Conservation (phyloP, 2,888 invertebrate species). For the Idaea aversata region DNA sequence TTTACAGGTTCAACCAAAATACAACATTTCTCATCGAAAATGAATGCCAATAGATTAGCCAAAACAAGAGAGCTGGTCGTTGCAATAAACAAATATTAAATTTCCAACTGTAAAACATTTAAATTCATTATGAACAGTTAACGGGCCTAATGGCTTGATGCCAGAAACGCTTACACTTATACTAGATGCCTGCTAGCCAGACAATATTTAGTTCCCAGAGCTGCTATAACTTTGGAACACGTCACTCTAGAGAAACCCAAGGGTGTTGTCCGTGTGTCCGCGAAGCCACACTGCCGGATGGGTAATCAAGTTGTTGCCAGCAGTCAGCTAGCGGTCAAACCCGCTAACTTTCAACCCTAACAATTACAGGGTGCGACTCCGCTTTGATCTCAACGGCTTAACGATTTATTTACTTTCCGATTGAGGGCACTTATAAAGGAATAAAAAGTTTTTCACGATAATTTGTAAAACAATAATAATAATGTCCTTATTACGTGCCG, state of each 20-base stretch:
- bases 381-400: conserved; percentile 47
- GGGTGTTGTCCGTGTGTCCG: conserved; percentile 18
- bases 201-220: conserved; percentile 17
- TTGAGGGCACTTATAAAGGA: conserved; percentile 33
- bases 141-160: conserved; percentile 18
- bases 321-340: conserved; percentile 20
- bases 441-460: conserved; percentile 20
- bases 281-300: conserved; percentile 7
- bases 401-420: conserved; percentile 42
- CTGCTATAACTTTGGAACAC: conserved; percentile 25
- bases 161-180: conserved; percentile 13
- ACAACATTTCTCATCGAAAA: no score
- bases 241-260: conserved; percentile 25
- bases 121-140: conserved; percentile 23
- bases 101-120: conserved; percentile 16
- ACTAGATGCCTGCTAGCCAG: background rate
- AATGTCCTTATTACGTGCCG: background rate
- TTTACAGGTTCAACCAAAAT: no score
- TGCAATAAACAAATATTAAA: conserved; percentile 5
- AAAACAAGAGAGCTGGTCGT: background rate
- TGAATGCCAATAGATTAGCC: background rate
- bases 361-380: conserved; percentile 33
- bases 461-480: conserved; percentile 11
- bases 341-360: conserved; percentile 26
- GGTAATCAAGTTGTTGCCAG: conserved; percentile 34